Percentiles rank a stretch among this genome's conserved stretches.
phyloP scores from a whole-genome alignment of 64 coral and sea anemone genomes.

The Montipora capricornis region DNA sequence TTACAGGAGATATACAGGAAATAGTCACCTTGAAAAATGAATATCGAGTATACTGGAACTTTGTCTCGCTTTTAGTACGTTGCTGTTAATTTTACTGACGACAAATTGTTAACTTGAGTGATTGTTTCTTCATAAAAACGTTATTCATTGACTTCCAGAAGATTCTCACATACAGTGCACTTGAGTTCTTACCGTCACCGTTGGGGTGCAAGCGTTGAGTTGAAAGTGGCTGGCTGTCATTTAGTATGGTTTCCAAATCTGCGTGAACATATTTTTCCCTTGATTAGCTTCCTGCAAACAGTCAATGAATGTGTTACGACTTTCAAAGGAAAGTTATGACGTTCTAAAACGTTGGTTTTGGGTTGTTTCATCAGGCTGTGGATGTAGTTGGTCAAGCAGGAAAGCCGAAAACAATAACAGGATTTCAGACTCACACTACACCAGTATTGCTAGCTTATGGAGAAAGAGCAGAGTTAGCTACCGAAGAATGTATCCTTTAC shows the following conservation, averaged over 20 bases:
- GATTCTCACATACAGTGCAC: background rate
- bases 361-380: conserved; percentile 63
- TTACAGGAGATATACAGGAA: too few species aligned
- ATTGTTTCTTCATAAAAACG: too few species aligned
- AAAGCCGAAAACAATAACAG: conserved; percentile 98
- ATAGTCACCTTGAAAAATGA: too few species aligned
- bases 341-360: background rate
- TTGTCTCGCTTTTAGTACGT: too few species aligned
- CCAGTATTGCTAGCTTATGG: conserved; percentile 94
- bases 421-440: conserved; percentile 98
- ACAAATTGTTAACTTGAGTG: too few species aligned
- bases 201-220: background rate
- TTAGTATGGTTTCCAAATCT: background rate
- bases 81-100: too few species aligned
- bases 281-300: too few species aligned
- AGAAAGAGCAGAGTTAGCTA: conserved; percentile 96
- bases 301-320: too few species aligned
- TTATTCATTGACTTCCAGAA: too few species aligned
- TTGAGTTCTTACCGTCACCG: background rate
- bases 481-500: conserved; percentile 99
- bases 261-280: too few species aligned
- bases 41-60: too few species aligned
- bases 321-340: too few species aligned
- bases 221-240: background rate
- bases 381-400: conserved; percentile 99